phyloP scores from a whole-genome alignment of 1,140 invertebrate genomes.

The Bombus vancouverensis region DNA sequence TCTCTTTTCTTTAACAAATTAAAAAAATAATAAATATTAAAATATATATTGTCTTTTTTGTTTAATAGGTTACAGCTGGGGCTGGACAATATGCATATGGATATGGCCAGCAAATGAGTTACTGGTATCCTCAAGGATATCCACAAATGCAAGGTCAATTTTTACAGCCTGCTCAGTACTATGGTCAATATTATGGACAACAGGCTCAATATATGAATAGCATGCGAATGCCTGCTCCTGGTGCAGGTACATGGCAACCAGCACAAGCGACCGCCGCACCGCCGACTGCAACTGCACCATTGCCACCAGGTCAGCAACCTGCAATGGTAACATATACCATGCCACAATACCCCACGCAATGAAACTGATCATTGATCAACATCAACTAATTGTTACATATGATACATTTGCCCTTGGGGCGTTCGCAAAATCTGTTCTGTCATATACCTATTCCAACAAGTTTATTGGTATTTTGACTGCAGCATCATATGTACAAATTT shows the following conservation, averaged over 20 bases:
- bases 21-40: neutral
- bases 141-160: conserved; percentile 83
- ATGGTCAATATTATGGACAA: conserved; percentile 84
- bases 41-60: neutral
- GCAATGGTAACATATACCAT: conserved; percentile 90
- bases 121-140: conserved; percentile 90
- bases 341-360: conserved; percentile 91
- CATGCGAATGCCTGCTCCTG: conserved; percentile 84
- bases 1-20: neutral
- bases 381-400: conserved; percentile 63
- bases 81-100: conserved; percentile 87
- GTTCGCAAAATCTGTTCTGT: conserved; percentile 60
- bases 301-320: conserved; percentile 83
- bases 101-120: conserved; percentile 89
- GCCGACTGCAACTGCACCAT: conserved; percentile 81
- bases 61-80: conserved; percentile 77
- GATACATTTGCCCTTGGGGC: conserved; percentile 62
- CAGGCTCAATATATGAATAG: conserved; percentile 82
- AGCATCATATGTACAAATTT: conserved; percentile 46
- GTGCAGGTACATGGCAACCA: conserved; percentile 83
- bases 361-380: conserved; percentile 78
- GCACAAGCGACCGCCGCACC: conserved; percentile 81
- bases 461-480: conserved; percentile 50
- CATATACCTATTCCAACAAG: conserved; percentile 68
- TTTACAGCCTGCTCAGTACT: conserved; percentile 78